Evolutionary conservation across 2,888 invertebrate species (phyloP), one percentile per base, ranked within the genome.

Genomic region (Ellobium chinense): DNA sequence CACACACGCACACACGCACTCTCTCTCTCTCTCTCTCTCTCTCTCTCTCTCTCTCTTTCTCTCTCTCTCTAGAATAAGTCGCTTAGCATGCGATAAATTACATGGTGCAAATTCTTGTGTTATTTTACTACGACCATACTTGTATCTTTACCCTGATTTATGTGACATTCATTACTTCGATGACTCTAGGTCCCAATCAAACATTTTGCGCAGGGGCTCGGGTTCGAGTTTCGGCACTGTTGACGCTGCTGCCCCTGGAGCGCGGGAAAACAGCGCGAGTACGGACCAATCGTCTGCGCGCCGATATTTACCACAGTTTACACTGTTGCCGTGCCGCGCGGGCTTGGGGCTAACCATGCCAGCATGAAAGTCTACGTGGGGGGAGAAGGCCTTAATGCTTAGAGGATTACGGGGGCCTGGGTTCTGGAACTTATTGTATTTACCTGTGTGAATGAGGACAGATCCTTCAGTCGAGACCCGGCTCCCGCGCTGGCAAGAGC

Each of bases 301-400:
- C 46, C 62, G 77, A 70, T 89, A 88, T 89, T 89, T 89, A 88
- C 85, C 68, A 65, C 84, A 84, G 88, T 89, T 88, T 88, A 88
- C 83, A 73, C 83, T 87, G 89, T 89, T 88, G 88, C 89, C 82
- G 86, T 78, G 85, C 65, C 80, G 70, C 75, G 56, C 58, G 54
- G 72, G 56, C 66, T 70, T 70, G 21, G 70, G 65, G 27, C 14
- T 36, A 27, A 29, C 46, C 60, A 14, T 34, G n/a, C n/a, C 36
- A 4, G n/a, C 2, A n/a, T n/a, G n/a, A n/a, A n/a, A 46, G 46
- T 18, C 7, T 12, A 46, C 46, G 46, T 37, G 66, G 37, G 14
- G 1, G 24, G 39, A 12, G 36, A n/a, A 68, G 2, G 12, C 3
- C 31, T 27, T 24, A 12, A 39, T 12, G 27, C 36, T 37, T 68